Conservation (phyloP, 2,113 vertebrate genomes). For the Python bivittatus region DNA sequence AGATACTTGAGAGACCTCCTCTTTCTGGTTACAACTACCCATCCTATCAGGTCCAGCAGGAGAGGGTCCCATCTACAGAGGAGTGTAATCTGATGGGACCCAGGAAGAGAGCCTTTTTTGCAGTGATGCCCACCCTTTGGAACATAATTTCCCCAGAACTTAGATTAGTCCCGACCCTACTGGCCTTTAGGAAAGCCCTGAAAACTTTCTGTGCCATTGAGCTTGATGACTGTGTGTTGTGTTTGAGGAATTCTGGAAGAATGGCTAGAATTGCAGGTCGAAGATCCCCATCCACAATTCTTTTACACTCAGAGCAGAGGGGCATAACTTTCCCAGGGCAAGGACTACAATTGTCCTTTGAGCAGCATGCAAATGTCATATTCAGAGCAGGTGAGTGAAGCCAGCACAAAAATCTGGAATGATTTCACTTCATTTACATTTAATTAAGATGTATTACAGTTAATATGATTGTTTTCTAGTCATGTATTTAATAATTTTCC, state of each 20-base stretch:
- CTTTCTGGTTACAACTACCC: too few relatives aligned
- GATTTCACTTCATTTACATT: background rate
- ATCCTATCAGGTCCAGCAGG: too few relatives aligned
- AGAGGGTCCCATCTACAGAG: too few relatives aligned
- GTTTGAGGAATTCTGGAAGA: background rate
- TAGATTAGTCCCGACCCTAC: too few relatives aligned
- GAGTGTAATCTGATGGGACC: too few relatives aligned
- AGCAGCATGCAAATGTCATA: background rate
- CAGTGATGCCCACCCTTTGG: too few relatives aligned
- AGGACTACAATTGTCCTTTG: too few relatives aligned
- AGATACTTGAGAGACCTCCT: too few relatives aligned
- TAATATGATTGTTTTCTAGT: background rate
- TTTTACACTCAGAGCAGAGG: background rate
- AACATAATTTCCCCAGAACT: too few relatives aligned
- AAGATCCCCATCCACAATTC: background rate
- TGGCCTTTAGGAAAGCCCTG: background rate
- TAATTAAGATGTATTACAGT: background rate
- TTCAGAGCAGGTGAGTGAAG: background rate
- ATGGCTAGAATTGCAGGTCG: background rate
- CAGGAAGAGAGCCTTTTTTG: too few relatives aligned
- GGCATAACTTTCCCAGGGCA: too few relatives aligned
- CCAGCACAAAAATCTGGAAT: background rate
- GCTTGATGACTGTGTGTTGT: background rate
- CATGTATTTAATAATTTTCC: background rate
- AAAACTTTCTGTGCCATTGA: background rate